phyloP scores from a whole-genome alignment of 2,797 vertebrate species.

The Diglossa cyanea region DNA sequence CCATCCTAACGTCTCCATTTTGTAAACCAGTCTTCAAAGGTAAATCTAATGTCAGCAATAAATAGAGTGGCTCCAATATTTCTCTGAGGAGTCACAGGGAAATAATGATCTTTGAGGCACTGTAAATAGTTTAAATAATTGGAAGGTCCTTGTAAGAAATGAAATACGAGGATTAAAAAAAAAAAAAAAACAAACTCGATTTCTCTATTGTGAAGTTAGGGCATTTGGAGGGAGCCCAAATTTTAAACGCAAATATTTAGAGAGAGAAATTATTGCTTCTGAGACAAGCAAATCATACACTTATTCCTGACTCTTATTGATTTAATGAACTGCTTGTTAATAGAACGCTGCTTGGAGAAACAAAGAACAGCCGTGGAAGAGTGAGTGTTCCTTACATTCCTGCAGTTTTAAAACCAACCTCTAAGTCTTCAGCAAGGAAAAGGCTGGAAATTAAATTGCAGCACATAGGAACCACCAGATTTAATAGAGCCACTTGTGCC shows the following conservation, averaged over 20 bases:
- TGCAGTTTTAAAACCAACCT: slow-evolving; percentile 12
- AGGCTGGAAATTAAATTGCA: background rate
- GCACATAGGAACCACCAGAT: background rate
- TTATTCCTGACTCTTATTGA: slow-evolving; percentile 48
- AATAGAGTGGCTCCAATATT: slow-evolving; percentile 66
- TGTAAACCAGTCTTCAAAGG: slow-evolving; percentile 72
- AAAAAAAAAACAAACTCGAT: background rate
- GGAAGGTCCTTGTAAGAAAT: slow-evolving; percentile 70
- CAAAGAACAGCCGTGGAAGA: background rate
- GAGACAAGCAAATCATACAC: slow-evolving; percentile 54
- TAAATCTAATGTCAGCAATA: slow-evolving; percentile 71
- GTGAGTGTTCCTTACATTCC: slow-evolving; percentile 6
- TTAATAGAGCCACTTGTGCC: background rate
- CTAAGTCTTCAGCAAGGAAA: slow-evolving; percentile 7
- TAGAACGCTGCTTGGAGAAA: background rate
- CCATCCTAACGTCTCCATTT: slow-evolving; percentile 67
- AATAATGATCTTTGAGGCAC: slow-evolving; percentile 69
- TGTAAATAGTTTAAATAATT: slow-evolving; percentile 76
- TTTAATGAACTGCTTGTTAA: slow-evolving; percentile 55
- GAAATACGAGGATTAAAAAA: slow-evolving; percentile 55
- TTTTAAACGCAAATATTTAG: slow-evolving; percentile 71
- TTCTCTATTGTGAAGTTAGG: slow-evolving; percentile 36
- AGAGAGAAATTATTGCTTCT: slow-evolving; percentile 46
- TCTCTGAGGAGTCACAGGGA: slow-evolving; percentile 59
- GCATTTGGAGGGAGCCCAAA: slow-evolving; percentile 57